Conservation (phyloP, 2,888 invertebrate species). For the Tigriopus californicus region DNA sequence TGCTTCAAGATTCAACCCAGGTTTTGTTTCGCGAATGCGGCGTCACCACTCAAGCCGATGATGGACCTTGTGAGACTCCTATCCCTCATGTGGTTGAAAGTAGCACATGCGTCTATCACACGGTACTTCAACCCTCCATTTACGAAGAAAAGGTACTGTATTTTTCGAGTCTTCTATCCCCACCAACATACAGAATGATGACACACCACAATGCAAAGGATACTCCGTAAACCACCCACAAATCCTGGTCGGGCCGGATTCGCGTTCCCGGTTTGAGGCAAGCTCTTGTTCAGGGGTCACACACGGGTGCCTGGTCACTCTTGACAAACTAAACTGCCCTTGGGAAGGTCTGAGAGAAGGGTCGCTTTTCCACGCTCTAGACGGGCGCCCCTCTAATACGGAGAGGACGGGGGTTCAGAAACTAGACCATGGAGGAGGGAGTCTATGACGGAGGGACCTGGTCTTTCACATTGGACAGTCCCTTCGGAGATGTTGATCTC, state of each 20-base stretch:
- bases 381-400: neutral
- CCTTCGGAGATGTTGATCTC: neutral
- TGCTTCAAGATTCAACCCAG: slow-evolving; percentile 46
- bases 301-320: slow-evolving; percentile 3
- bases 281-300: slow-evolving; percentile 8
- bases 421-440: neutral
- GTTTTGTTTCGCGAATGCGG: slow-evolving; percentile 61
- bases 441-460: neutral
- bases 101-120: slow-evolving; percentile 46
- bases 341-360: slow-evolving; percentile 13
- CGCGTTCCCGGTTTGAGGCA: neutral
- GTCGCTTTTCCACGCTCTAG: neutral
- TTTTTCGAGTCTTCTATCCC: too few species aligned
- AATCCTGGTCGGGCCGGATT: neutral
- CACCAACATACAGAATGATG: too few species aligned
- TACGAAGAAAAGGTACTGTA: too few species aligned
- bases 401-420: slow-evolving; percentile 7
- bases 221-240: neutral
- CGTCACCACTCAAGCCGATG: neutral
- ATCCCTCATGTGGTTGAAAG: slow-evolving; percentile 46
- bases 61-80: slow-evolving; percentile 48
- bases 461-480: neutral
- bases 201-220: slow-evolving; percentile 13
- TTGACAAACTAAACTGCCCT: neutral
- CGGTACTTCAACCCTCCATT: slow-evolving; percentile 18